These are phyloP conservation scores for Eilema caniola DNA, from an alignment of 2,888 invertebrate genomes.

Conservation along the genomic window DNA sequence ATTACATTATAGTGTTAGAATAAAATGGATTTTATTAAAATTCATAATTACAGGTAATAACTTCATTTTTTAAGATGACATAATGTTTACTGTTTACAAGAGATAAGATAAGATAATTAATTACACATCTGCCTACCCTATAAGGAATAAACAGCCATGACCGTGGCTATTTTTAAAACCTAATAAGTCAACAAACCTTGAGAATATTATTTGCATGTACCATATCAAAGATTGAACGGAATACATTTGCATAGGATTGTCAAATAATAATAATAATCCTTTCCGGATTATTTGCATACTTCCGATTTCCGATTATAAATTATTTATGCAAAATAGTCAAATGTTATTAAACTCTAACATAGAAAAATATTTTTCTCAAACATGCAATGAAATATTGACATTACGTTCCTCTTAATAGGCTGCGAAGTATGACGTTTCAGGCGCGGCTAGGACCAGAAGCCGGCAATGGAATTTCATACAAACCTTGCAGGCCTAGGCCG, in stretches of 20 bases:
- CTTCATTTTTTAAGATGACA: no score
- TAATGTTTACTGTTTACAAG: not conserved
- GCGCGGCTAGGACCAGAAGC: no score
- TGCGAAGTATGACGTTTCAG: no score
- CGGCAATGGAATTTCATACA: no score
- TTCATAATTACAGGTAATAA: no score
- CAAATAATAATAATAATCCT: constrained; percentile 1
- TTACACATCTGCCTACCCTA: not conserved
- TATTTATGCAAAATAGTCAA: not conserved
- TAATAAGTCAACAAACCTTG: constrained; percentile 1
- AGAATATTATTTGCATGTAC: not conserved
- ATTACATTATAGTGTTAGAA: not conserved
- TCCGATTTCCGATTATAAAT: constrained; percentile 6
- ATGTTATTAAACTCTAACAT: not conserved
- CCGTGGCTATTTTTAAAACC: not conserved
- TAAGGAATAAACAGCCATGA: not conserved
- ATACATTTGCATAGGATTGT: not conserved
- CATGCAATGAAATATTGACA: no score
- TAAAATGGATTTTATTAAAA: not conserved
- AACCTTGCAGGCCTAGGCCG: no score
- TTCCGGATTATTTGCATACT: constrained; percentile 7
- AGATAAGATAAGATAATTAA: not conserved
- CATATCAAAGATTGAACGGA: not conserved
- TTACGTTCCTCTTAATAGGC: no score
- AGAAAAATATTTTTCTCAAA: no score